Percentiles rank a stretch among this genome's conserved stretches.
phyloP scores from a whole-genome alignment of 2,888 invertebrate genomes.

The Microctonus aethiopoides region DNA sequence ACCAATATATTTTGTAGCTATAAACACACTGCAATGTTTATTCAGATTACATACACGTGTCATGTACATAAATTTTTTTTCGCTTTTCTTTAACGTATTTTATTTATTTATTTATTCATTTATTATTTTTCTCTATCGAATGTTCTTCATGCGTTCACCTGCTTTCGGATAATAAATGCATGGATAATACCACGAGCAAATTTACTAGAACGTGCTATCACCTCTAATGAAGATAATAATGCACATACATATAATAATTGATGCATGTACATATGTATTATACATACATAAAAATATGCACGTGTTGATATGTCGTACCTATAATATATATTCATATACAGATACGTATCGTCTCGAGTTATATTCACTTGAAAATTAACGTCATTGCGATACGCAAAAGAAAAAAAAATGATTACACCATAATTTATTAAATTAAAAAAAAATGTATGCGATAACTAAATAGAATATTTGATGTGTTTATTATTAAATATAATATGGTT shows the following conservation, averaged over 20 bases:
- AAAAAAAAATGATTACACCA: not conserved
- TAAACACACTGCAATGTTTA: too few species aligned
- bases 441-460: too few species aligned
- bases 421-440: too few species aligned
- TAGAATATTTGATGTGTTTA: too few species aligned
- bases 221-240: conserved; percentile 1
- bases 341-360: not conserved
- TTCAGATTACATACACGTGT: not conserved
- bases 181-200: not conserved
- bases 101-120: not conserved
- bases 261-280: not conserved
- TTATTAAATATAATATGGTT: too few species aligned
- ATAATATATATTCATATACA: too few species aligned
- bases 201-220: conserved; percentile 9
- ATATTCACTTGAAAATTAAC: not conserved
- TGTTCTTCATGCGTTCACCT: not conserved
- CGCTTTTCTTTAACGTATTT: not conserved
- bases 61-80: too few species aligned
- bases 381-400: not conserved
- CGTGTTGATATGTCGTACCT: too few species aligned
- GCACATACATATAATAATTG: not conserved
- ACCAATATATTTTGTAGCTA: not conserved
- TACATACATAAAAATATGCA: too few species aligned
- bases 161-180: not conserved
- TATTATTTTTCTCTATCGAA: not conserved